Evolutionary conservation across 2,797 vertebrate genomes (phyloP).

Genomic region (Melanotaenia pygmaea): DNA sequence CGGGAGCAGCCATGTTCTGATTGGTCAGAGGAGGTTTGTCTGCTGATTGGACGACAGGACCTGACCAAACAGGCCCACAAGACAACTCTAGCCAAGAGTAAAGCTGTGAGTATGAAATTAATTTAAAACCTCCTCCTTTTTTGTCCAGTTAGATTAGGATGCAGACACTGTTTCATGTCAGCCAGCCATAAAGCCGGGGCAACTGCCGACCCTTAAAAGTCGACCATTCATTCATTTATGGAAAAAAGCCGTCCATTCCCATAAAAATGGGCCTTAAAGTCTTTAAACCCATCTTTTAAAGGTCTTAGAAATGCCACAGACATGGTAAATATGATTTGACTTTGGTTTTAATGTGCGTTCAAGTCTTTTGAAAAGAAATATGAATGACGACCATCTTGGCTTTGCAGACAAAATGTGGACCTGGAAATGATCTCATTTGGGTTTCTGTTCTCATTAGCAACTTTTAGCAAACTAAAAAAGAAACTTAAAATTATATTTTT

Average conservation of each 20-base stretch:
- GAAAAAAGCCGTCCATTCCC: not conserved
- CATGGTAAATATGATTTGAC: not conserved
- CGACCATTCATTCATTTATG: not conserved
- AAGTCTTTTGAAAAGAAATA: not conserved
- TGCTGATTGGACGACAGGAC: slow-evolving; percentile 95
- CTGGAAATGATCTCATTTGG: not conserved
- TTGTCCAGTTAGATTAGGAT: not conserved
- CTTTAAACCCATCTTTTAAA: slow-evolving; percentile 1
- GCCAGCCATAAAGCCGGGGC: not conserved
- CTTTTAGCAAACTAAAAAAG: not conserved
- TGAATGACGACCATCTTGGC: not conserved
- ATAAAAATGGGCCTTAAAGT: not conserved
- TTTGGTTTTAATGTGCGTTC: not conserved
- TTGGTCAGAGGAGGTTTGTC: slow-evolving; percentile 95
- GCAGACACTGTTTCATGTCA: not conserved
- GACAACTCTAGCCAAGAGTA: slow-evolving; percentile 90
- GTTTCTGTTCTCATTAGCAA: not conserved
- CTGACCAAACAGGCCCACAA: slow-evolving; percentile 95
- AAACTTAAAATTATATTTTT: not conserved
- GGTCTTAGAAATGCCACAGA: slow-evolving; percentile 1
- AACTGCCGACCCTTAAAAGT: not conserved
- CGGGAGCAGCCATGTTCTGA: slow-evolving; percentile 93
- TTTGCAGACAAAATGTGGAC: not conserved
- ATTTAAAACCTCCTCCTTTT: not conserved
- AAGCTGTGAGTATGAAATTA: slow-evolving; percentile 86